These are phyloP conservation scores for Xanthorhoe designata DNA, from an alignment of 2,888 invertebrate species.

Conservation along the genomic window DNA sequence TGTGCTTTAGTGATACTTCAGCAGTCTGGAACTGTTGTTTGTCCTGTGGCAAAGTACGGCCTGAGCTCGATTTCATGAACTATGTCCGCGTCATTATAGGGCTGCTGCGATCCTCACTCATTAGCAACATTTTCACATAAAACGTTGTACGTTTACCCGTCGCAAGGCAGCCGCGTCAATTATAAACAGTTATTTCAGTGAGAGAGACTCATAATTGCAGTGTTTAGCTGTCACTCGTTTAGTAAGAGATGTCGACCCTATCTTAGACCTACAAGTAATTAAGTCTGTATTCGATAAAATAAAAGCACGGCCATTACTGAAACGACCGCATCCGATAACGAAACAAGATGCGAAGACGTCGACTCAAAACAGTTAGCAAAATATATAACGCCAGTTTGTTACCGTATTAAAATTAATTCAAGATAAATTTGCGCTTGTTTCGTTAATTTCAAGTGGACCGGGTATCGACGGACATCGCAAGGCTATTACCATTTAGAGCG, in stretches of 20 bases:
- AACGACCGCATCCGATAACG: slow-evolving; percentile 52
- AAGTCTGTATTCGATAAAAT: slow-evolving; percentile 49
- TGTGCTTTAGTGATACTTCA: slow-evolving; percentile 18
- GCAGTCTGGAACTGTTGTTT: slow-evolving; percentile 4
- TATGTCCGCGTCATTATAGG: slow-evolving; percentile 74
- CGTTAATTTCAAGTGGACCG: slow-evolving; percentile 66
- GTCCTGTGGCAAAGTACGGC: slow-evolving; percentile 27
- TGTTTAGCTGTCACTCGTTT: slow-evolving; percentile 76
- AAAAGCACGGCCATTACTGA: slow-evolving; percentile 50
- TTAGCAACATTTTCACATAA: slow-evolving; percentile 81
- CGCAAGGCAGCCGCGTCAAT: slow-evolving; percentile 72
- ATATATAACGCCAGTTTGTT: slow-evolving; percentile 67
- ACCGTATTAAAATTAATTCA: slow-evolving; percentile 76
- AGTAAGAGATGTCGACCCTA: slow-evolving; percentile 69
- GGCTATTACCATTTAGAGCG: slow-evolving; percentile 78
- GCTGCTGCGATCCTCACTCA: slow-evolving; percentile 70
- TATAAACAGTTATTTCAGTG: slow-evolving; percentile 80
- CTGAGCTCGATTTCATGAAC: slow-evolving; percentile 65
- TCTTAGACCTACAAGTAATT: slow-evolving; percentile 56
- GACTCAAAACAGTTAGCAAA: slow-evolving; percentile 66
- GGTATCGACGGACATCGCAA: slow-evolving; percentile 61
- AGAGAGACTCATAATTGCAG: slow-evolving; percentile 73
- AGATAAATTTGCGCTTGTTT: slow-evolving; percentile 72
- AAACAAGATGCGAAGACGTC: slow-evolving; percentile 57
- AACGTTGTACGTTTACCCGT: slow-evolving; percentile 72